Percentiles rank a stretch among this genome's conserved stretches.
Conservation (phyloP, 2,888 invertebrate species). For the Phanerotoma sp. region DNA sequence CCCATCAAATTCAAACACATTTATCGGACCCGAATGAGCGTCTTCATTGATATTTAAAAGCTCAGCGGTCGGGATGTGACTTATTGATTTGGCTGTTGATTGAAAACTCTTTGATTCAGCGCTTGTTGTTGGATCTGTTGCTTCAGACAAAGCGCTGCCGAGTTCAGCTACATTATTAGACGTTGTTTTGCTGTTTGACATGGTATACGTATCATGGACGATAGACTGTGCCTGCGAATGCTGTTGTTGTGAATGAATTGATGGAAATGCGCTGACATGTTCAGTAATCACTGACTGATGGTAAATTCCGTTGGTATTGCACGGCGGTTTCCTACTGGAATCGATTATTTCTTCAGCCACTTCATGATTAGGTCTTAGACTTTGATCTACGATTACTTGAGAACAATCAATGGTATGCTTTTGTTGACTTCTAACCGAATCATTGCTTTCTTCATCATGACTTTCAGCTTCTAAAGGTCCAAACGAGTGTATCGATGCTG, state of each 20-base stretch:
- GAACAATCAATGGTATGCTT: slow-evolving; percentile 47
- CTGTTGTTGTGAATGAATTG: slow-evolving; percentile 42
- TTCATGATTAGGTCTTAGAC: slow-evolving; percentile 32
- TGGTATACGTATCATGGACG: slow-evolving; percentile 39
- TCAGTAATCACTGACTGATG: slow-evolving; percentile 46
- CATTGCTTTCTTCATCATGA: slow-evolving; percentile 44
- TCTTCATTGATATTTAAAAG: slow-evolving; percentile 54
- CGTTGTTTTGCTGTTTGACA: slow-evolving; percentile 30
- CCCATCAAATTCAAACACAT: slow-evolving; percentile 61
- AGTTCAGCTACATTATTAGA: slow-evolving; percentile 30
- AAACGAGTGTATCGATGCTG: slow-evolving; percentile 44
- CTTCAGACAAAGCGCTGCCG: slow-evolving; percentile 41
- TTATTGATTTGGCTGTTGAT: slow-evolving; percentile 39
- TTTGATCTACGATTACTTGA: slow-evolving; percentile 33
- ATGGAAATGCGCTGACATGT: slow-evolving; percentile 43
- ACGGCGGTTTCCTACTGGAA: slow-evolving; percentile 34
- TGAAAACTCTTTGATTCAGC: slow-evolving; percentile 48
- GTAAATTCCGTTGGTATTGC: slow-evolving; percentile 30
- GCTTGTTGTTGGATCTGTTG: slow-evolving; percentile 47
- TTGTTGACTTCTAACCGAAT: slow-evolving; percentile 32
- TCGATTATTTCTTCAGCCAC: slow-evolving; percentile 26
- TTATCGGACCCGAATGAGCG: slow-evolving; percentile 55
- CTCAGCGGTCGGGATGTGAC: slow-evolving; percentile 51
- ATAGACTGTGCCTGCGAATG: slow-evolving; percentile 43
- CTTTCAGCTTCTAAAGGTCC: slow-evolving; percentile 45